Conservation (phyloP, 1,140 invertebrate genomes). For the Ips typographus region DNA sequence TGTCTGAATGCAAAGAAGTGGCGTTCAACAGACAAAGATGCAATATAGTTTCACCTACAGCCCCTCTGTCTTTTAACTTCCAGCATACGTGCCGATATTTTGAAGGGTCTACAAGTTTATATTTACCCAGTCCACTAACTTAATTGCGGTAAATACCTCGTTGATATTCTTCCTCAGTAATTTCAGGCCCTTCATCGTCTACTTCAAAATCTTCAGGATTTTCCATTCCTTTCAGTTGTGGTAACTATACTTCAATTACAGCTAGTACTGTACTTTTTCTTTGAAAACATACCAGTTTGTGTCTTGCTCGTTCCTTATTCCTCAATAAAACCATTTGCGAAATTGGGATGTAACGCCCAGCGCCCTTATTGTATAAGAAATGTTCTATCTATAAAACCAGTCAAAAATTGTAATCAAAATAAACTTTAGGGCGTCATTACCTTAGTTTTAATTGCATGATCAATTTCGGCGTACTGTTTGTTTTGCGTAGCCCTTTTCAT, state of each 20-base stretch:
- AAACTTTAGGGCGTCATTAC: slow-evolving; percentile 46
- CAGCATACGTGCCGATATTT: slow-evolving; percentile 86
- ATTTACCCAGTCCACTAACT: neutral
- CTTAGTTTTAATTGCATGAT: slow-evolving; percentile 86
- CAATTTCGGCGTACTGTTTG: slow-evolving; percentile 85
- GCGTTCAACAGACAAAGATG: slow-evolving; percentile 92
- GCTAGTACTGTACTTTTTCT: neutral
- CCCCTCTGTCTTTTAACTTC: slow-evolving; percentile 88
- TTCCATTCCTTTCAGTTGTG: slow-evolving; percentile 72
- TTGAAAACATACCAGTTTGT: slow-evolving; percentile 67
- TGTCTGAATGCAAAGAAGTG: slow-evolving; percentile 85
- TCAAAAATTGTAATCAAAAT: slow-evolving; percentile 1
- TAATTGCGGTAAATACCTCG: neutral
- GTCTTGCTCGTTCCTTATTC: slow-evolving; percentile 80
- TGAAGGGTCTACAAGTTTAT: slow-evolving; percentile 46
- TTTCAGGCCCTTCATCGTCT: slow-evolving; percentile 67
- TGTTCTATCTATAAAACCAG: slow-evolving; percentile 62
- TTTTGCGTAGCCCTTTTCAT: slow-evolving; percentile 90
- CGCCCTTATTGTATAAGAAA: slow-evolving; percentile 91
- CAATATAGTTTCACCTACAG: slow-evolving; percentile 93
- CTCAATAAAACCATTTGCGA: slow-evolving; percentile 82
- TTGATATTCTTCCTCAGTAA: slow-evolving; percentile 54
- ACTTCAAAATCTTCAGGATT: slow-evolving; percentile 82
- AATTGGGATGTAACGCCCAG: slow-evolving; percentile 85
- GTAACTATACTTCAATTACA: slow-evolving; percentile 56